Conservation (phyloP, 2,888 invertebrate species). For the Apodemia mormo region DNA sequence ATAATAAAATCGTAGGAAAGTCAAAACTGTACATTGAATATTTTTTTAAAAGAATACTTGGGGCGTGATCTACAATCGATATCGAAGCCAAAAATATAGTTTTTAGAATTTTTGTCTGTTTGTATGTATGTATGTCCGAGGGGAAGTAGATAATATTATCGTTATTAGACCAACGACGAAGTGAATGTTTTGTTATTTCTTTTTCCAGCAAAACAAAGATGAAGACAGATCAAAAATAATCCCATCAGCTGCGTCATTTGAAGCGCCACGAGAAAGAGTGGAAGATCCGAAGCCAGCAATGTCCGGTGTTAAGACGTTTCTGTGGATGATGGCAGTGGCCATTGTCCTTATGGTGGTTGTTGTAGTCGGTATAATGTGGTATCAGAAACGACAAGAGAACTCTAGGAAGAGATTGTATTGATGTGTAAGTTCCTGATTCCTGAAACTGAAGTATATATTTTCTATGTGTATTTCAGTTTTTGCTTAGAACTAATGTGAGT, state of each 20-base stretch:
- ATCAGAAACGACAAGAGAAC: slow-evolving; percentile 95
- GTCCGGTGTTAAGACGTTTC: slow-evolving; percentile 95
- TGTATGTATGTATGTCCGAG: no score
- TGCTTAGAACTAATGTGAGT: neutral
- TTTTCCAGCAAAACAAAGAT: slow-evolving; percentile 79
- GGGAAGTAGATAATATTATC: no score
- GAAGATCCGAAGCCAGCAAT: slow-evolving; percentile 94
- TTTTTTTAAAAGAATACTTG: no score
- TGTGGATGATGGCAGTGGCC: slow-evolving; percentile 92
- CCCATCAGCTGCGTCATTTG: slow-evolving; percentile 94
- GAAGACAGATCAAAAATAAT: slow-evolving; percentile 91
- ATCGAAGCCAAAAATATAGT: no score
- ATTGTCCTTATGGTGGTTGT: slow-evolving; percentile 91
- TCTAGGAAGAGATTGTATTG: slow-evolving; percentile 90
- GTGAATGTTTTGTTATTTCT: neutral
- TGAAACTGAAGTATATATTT: no score
- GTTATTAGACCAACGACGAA: no score
- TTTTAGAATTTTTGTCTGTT: no score
- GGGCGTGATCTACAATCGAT: no score
- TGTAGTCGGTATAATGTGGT: slow-evolving; percentile 94
- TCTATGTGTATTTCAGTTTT: neutral
- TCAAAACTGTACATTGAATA: no score
- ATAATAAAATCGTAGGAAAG: no score
- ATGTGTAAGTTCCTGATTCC: slow-evolving; percentile 29
- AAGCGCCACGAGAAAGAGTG: slow-evolving; percentile 94